Evolutionary conservation across 2,113 vertebrate species (phyloP), one percentile per base, ranked within the genome.

Genomic region (Myrmophylax atrothorax): DNA sequence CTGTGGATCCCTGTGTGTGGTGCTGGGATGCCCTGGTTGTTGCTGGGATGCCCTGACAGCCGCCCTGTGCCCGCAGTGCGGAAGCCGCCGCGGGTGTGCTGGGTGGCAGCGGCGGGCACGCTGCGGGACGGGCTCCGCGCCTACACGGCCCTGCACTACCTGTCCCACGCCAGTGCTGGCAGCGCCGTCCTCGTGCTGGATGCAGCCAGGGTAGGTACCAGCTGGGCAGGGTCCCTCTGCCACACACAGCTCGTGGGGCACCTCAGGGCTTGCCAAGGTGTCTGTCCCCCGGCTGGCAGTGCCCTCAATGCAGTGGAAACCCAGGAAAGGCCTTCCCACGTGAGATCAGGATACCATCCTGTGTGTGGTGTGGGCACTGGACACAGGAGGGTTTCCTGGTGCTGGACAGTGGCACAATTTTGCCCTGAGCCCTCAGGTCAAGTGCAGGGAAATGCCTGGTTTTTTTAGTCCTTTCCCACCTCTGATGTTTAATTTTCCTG

Each of bases 101-200:
- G 98, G 96, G 97, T 97, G 62, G 98, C 98, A 93, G 98, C 98
- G 0, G 99, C 98, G 0, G 99, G 98, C 8, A 97, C 98, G 1
- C 66, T 99, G 47, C 98, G 98, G n/a, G 99, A 99, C 49, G 99
- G 98, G 60, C 94, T 99, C 4, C 95, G 97, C 31, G 99, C 98
- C 1, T 99, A 99, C 90, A 99, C 98, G 3, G 99, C 99, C 40
- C 98, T 99, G 24, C 99, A 99, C 96, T 99, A 98, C 44, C 98
- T 99, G 49, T 98, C 98, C 68, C 98, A 94, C 35, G 97, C 99
- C 93, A 98, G 98, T 29, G 97, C 98, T 5, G 99, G 99, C 62
- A 98, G 98, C 42, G 98, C 98, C 7, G 98, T 99, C 44, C 98
- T 99, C 29, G 97, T 99, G 49, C 96, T 99, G 97, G 99, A 99